Percentiles rank a stretch among this genome's conserved stretches.
phyloP scores from a whole-genome alignment of 1,140 invertebrate species.

The Cydia strobilella region DNA sequence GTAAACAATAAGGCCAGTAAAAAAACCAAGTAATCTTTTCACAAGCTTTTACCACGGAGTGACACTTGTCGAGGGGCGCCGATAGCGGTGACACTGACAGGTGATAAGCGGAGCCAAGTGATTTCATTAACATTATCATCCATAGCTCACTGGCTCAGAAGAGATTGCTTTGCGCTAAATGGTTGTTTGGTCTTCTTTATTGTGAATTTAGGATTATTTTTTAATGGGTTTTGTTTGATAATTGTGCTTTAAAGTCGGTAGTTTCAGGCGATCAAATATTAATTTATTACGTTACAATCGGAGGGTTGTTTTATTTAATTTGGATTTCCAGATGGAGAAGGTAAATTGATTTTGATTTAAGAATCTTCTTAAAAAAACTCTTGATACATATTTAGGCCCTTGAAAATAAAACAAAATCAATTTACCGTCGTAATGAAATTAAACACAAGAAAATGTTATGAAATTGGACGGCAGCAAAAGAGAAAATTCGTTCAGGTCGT shows the following conservation, averaged over 20 bases:
- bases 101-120: slow-evolving; percentile 13
- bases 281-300: too few relatives aligned
- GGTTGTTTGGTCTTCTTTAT: slow-evolving; percentile 5
- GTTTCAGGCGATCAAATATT: background rate
- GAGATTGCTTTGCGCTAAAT: slow-evolving; percentile 25
- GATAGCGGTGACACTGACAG: slow-evolving; percentile 6
- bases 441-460: slow-evolving; percentile 1
- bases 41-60: slow-evolving; percentile 11
- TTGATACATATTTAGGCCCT: background rate
- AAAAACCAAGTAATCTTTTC: slow-evolving; percentile 9
- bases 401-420: background rate
- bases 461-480: background rate
- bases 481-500: slow-evolving; percentile 1
- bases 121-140: slow-evolving; percentile 26
- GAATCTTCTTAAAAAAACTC: background rate
- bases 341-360: too few relatives aligned
- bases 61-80: slow-evolving; percentile 15
- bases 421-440: background rate
- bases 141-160: slow-evolving; percentile 30
- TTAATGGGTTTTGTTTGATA: background rate
- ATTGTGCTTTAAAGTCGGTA: background rate
- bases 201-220: background rate
- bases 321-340: too few relatives aligned
- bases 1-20: background rate
- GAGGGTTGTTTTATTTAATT: too few relatives aligned